Percentiles rank a stretch among this genome's conserved stretches.
phyloP scores from a whole-genome alignment of 1,140 invertebrate species.

The Aphelinus atriplicis region DNA sequence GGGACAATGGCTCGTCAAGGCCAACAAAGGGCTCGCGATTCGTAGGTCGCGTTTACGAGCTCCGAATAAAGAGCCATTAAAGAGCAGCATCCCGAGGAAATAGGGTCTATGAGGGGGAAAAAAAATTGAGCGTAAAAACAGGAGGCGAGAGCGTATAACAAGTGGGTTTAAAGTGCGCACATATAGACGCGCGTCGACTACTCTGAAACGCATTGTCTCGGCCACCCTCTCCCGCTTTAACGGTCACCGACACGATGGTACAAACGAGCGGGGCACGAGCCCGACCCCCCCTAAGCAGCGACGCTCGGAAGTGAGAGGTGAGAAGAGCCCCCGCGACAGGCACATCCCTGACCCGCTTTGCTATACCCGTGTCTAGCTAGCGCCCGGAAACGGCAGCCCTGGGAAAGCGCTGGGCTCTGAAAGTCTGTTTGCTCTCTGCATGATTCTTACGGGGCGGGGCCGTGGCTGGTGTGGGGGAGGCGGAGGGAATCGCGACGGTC shows the following conservation, averaged over 20 bases:
- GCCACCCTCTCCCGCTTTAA: background rate
- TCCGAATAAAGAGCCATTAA: too few species aligned
- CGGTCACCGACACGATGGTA: background rate
- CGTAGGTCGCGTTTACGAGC: background rate
- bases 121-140: too few species aligned
- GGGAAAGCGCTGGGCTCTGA: too few species aligned
- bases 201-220: conserved; percentile 10
- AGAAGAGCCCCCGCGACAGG: background rate
- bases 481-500: background rate
- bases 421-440: background rate
- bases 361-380: background rate
- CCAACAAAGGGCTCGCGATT: background rate
- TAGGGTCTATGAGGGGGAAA: too few species aligned
- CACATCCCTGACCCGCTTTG: conserved; percentile 24
- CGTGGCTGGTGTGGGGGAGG: background rate
- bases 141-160: too few species aligned
- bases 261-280: background rate
- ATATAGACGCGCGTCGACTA: too few species aligned
- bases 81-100: too few species aligned
- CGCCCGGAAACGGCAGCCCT: too few species aligned
- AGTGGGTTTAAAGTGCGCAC: too few species aligned
- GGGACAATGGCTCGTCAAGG: background rate
- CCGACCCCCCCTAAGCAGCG: too few species aligned
- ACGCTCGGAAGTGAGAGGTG: background rate
- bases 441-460: background rate